A percentile compares a stretch with the other conserved stretches of the same genome.
phyloP scores from a whole-genome alignment of 1,140 invertebrate species.

The Tribolium madens region DNA sequence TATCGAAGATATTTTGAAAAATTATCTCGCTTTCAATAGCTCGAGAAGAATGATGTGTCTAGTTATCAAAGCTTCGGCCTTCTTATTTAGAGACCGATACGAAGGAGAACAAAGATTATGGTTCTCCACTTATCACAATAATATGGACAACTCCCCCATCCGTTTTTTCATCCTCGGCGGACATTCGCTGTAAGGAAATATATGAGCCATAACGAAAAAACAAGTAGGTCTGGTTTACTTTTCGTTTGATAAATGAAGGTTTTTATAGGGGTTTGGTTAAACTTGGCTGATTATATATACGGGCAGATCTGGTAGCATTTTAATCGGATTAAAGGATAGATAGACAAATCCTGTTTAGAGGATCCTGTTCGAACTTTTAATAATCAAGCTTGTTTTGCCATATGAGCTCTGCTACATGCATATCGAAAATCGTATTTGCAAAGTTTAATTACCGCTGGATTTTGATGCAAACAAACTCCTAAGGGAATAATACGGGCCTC shows the following conservation, averaged over 20 bases:
- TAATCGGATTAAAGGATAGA: conserved; percentile 49
- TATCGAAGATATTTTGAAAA: conserved; percentile 9
- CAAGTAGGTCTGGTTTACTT: conserved; percentile 41
- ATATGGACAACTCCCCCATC: conserved; percentile 40
- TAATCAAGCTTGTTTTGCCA: conserved; percentile 44
- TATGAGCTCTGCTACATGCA: conserved; percentile 35
- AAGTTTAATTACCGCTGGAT: conserved; percentile 47
- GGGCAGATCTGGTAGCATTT: conserved; percentile 45
- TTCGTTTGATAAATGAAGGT: conserved; percentile 48
- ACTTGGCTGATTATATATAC: conserved; percentile 46
- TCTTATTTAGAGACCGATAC: conserved; percentile 27
- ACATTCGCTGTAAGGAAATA: conserved; percentile 46
- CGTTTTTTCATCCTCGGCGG: conserved; percentile 39
- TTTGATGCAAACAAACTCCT: conserved; percentile 14
- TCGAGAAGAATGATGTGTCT: conserved; percentile 22
- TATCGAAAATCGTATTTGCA: conserved; percentile 43
- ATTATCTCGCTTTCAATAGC: conserved; percentile 2
- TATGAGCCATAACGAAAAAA: conserved; percentile 49
- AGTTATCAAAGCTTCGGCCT: conserved; percentile 20
- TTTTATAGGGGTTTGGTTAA: conserved; percentile 42
- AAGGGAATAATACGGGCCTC: not conserved
- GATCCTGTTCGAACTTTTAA: conserved; percentile 45
- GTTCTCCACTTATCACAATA: conserved; percentile 47
- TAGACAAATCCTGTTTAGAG: conserved; percentile 42
- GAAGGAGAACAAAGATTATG: conserved; percentile 43